Evolutionary conservation across 2,888 invertebrate species (phyloP).

Genomic region (Callyntrura sp.): DNA sequence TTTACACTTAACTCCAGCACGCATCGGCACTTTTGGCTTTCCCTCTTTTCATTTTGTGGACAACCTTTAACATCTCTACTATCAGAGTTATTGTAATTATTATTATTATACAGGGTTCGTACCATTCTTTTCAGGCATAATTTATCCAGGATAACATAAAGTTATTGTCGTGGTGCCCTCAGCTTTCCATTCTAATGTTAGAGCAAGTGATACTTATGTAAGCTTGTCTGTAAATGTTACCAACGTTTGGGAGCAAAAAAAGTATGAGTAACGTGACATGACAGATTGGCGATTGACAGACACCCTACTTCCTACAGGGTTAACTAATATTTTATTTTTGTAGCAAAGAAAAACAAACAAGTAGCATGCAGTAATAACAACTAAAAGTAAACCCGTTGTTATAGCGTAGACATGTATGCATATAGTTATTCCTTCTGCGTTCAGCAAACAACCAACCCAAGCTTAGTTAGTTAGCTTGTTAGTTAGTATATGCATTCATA

Average conservation of each 20-base stretch:
- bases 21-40: neutral
- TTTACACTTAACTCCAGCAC: neutral
- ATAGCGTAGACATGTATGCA: no score
- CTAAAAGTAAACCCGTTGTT: no score
- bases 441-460: no score
- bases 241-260: neutral
- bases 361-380: no score
- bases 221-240: conserved; percentile 52
- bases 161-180: conserved; percentile 55
- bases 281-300: no score
- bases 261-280: neutral
- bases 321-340: no score
- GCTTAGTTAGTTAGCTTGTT: no score
- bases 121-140: conserved; percentile 35
- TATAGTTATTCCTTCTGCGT: no score
- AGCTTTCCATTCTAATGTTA: conserved; percentile 30
- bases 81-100: neutral
- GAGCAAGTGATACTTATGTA: conserved; percentile 53
- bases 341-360: no score
- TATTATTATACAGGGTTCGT: conserved; percentile 27
- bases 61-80: neutral
- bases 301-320: no score
- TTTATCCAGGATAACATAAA: conserved; percentile 58
- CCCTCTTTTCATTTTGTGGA: no score
- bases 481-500: no score